phyloP scores from a whole-genome alignment of 2,797 vertebrate genomes.

The Kryptolebias ocellatus region DNA sequence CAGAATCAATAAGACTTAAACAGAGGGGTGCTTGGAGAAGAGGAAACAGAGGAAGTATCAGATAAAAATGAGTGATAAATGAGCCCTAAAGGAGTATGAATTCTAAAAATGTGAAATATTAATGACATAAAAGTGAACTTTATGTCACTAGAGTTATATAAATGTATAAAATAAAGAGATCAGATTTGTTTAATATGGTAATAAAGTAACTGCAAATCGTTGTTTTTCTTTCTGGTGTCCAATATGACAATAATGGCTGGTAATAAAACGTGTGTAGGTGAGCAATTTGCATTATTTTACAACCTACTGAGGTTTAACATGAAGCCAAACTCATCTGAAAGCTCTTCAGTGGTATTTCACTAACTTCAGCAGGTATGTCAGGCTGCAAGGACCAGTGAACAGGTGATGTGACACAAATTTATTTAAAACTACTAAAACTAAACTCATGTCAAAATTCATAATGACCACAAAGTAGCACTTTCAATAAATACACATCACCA shows the following conservation, averaged over 20 bases:
- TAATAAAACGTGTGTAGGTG: background rate
- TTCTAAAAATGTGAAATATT: background rate
- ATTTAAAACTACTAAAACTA: constrained; percentile 51
- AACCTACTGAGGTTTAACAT: background rate
- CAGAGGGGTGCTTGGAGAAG: background rate
- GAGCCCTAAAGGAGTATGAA: background rate
- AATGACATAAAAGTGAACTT: background rate
- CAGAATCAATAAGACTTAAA: constrained; percentile 1
- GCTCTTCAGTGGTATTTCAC: background rate
- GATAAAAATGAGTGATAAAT: background rate
- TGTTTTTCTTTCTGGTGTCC: too few relatives aligned
- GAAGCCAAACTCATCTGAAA: background rate
- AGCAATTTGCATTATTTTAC: too few relatives aligned
- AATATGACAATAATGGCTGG: background rate
- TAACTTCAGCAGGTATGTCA: background rate
- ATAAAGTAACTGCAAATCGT: too few relatives aligned
- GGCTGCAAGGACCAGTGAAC: background rate
- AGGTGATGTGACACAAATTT: constrained; percentile 48
- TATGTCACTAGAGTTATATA: background rate
- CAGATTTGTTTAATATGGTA: too few relatives aligned
- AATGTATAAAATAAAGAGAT: background rate
- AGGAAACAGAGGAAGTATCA: background rate
- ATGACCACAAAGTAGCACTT: constrained; percentile 15
- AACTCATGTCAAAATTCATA: constrained; percentile 14
- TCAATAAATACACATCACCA: constrained; percentile 46